These are phyloP conservation scores for Clinocottus analis DNA, from an alignment of 2,113 vertebrate genomes.

Conservation along the genomic window DNA sequence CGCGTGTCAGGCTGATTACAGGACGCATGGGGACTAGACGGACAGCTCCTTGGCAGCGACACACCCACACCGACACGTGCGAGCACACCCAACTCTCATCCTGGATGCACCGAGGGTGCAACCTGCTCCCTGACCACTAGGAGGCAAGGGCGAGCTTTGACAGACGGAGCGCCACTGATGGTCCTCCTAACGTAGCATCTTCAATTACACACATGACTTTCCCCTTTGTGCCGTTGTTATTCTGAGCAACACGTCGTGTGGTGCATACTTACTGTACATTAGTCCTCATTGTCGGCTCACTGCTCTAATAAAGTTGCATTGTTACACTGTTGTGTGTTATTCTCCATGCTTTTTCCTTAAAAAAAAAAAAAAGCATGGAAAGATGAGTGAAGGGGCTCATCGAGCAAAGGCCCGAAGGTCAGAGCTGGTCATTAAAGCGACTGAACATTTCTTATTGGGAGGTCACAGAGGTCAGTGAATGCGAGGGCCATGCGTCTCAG, in stretches of 20 bases:
- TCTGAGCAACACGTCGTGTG: slow-evolving; percentile 54
- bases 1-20: slow-evolving; percentile 82
- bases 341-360: background rate
- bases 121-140: slow-evolving; percentile 78
- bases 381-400: background rate
- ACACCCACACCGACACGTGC: slow-evolving; percentile 60
- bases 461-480: too few relatives aligned
- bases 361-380: slow-evolving; percentile 17
- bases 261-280: slow-evolving; percentile 52
- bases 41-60: slow-evolving; percentile 72
- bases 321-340: slow-evolving; percentile 16
- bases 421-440: background rate
- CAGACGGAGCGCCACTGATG: slow-evolving; percentile 30
- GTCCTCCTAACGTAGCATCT: slow-evolving; percentile 45
- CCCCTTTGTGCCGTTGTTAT: slow-evolving; percentile 58
- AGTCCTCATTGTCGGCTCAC: slow-evolving; percentile 33
- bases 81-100: slow-evolving; percentile 34
- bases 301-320: slow-evolving; percentile 41
- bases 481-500: too few relatives aligned
- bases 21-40: slow-evolving; percentile 64
- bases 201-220: slow-evolving; percentile 73
- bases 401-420: background rate
- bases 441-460: background rate
- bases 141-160: slow-evolving; percentile 88
- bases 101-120: slow-evolving; percentile 23